Evolutionary conservation across 2,888 invertebrate genomes (phyloP).

Genomic region (Eupithecia dodoneata): DNA sequence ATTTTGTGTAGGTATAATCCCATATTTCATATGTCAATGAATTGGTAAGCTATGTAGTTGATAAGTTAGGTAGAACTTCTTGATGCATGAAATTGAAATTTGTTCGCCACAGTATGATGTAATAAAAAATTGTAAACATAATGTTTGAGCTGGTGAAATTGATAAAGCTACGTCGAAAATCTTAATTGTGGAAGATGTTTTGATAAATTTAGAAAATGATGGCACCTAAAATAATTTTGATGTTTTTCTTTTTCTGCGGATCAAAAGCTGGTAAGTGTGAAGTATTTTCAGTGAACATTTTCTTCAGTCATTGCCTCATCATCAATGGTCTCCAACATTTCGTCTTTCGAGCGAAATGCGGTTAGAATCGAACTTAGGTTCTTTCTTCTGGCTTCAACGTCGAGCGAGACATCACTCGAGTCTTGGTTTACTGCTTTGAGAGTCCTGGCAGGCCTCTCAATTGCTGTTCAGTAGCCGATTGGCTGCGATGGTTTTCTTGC

Average conservation of each 20-base stretch:
- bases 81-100: constrained; percentile 7
- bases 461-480: too few species aligned
- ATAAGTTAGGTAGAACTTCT: neutral
- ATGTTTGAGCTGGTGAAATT: neutral
- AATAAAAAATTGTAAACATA: neutral
- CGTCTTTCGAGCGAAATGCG: too few species aligned
- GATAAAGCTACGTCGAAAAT: constrained; percentile 6
- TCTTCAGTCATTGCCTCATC: neutral
- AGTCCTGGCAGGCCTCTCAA: too few species aligned
- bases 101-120: neutral
- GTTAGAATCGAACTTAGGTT: too few species aligned
- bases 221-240: constrained; percentile 5
- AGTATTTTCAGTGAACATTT: neutral
- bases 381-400: too few species aligned
- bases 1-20: neutral
- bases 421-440: too few species aligned
- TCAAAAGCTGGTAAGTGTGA: constrained; percentile 21
- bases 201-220: constrained; percentile 7
- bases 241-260: constrained; percentile 4
- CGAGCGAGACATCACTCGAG: too few species aligned
- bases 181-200: constrained; percentile 5
- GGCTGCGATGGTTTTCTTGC: too few species aligned
- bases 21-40: neutral
- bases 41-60: neutral
- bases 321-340: too few species aligned